Evolutionary conservation across 2,113 vertebrate species (phyloP).

Genomic region (Phalacrocorax pelagicus): DNA sequence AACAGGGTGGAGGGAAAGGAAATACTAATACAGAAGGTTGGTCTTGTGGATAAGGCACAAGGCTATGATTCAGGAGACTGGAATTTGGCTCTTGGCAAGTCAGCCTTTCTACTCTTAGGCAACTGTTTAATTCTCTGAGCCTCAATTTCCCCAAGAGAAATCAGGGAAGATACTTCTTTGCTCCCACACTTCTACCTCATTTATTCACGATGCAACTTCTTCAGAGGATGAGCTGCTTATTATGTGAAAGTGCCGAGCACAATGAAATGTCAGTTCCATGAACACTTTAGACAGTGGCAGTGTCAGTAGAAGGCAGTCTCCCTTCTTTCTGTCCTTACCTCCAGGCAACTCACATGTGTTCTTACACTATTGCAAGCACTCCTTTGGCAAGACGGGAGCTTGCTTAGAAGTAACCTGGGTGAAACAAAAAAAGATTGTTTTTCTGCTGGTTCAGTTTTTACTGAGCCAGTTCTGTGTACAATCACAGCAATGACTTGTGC

Average conservation of each 20-base stretch:
- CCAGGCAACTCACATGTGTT: background rate
- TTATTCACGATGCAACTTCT: slow-evolving; percentile 25
- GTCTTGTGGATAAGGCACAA: slow-evolving; percentile 52
- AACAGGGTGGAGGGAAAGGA: slow-evolving; percentile 60
- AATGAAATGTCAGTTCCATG: background rate
- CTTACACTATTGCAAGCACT: background rate
- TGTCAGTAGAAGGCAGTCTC: background rate
- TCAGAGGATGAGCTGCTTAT: background rate
- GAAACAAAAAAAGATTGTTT: background rate
- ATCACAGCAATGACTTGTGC: background rate
- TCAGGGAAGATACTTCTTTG: slow-evolving; percentile 4
- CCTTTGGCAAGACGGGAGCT: background rate
- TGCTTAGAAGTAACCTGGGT: background rate
- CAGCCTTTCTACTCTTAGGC: slow-evolving; percentile 11
- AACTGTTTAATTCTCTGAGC: slow-evolving; percentile 6
- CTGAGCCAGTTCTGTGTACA: background rate
- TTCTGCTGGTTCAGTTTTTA: background rate
- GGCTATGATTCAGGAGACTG: slow-evolving; percentile 35
- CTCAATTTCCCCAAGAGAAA: slow-evolving; percentile 24
- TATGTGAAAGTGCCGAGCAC: background rate
- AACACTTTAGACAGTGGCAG: background rate
- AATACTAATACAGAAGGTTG: slow-evolving; percentile 37
- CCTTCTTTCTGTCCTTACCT: background rate
- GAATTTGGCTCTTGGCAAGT: slow-evolving; percentile 44
- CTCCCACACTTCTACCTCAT: slow-evolving; percentile 25